phyloP scores from a whole-genome alignment of 1,140 invertebrate genomes.

The Mercenaria mercenaria region DNA sequence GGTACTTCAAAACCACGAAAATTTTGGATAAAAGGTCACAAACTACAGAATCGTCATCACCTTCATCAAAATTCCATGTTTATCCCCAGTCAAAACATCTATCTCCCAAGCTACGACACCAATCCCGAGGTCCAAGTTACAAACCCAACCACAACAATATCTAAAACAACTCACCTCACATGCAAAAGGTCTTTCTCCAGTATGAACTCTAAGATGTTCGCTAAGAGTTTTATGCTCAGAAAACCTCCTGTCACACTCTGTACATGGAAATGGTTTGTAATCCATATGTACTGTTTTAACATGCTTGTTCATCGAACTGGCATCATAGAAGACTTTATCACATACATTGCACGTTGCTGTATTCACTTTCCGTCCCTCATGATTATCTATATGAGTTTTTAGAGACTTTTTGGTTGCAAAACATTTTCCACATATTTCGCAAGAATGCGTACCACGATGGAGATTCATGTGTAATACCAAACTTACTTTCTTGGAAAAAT shows the following conservation, averaged over 20 bases:
- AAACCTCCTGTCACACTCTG: constrained; percentile 58
- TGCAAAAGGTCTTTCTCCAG: constrained; percentile 92
- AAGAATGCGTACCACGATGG: constrained; percentile 41
- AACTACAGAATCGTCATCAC: too few species aligned
- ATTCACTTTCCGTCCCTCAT: constrained; percentile 50
- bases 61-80: too few species aligned
- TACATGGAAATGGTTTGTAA: constrained; percentile 52
- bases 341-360: constrained; percentile 50
- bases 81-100: too few species aligned
- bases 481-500: background rate
- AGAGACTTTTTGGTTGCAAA: constrained; percentile 47
- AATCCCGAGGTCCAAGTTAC: too few species aligned
- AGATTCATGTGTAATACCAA: constrained; percentile 53
- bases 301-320: constrained; percentile 58
- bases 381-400: constrained; percentile 45
- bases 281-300: constrained; percentile 60
- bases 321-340: constrained; percentile 56
- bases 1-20: too few species aligned
- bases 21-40: too few species aligned
- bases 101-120: too few species aligned
- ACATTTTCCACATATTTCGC: constrained; percentile 46
- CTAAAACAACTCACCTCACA: constrained; percentile 88
- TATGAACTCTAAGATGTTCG: constrained; percentile 91
- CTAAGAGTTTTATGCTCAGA: constrained; percentile 38
- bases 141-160: background rate